Evolutionary conservation across 2,888 invertebrate genomes (phyloP), one percentile per base, ranked within the genome.

Genomic region (Pachliopta kotzebuea): DNA sequence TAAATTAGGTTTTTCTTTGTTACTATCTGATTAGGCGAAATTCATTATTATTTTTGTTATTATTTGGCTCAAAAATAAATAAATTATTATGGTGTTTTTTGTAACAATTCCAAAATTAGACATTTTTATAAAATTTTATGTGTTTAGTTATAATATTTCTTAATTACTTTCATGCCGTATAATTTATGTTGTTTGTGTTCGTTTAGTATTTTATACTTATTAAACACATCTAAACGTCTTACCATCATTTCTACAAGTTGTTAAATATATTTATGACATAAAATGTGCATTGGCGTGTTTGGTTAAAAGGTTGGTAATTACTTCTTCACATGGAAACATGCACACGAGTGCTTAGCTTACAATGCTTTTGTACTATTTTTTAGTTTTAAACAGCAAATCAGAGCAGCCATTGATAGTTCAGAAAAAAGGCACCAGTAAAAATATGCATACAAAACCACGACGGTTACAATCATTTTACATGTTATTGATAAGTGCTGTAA

Each of bases 251-350:
- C n/a, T 45, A 45, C n/a, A n/a, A 18, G 45, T 45, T 14, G 17
- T 42, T 42, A 31, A 31, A 9, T 31, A 31, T n/a, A n/a, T 26
- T 26, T 37, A 2, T 37, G 8, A 45, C 45, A 45, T 45, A 14
- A 18, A 45, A 45, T 18, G 45, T 56, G 31, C 52, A 23, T 56
- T 20, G 45, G 45, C 11, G 50, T 37, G 23, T 62, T 21, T 52
- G 20, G 23, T 37, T 37, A n/a, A 24, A 57, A 57, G 56, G 37
- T 62, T 52, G 23, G 49, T 58, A 26, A 42, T 57, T 45, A 45
- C 45, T 45, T 14, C 45, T 45, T 45, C 45, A 45, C 18, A 11
- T 45, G 45, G n/a, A 45, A 45, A 45, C 18, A 29, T 49, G 56
- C 50, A 31, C 23, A 24, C 42, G 23, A 45, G 26, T 45, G 18